Evolutionary conservation across 2,797 vertebrate genomes (phyloP).

Genomic region (Catamblyrhynchus diadema): DNA sequence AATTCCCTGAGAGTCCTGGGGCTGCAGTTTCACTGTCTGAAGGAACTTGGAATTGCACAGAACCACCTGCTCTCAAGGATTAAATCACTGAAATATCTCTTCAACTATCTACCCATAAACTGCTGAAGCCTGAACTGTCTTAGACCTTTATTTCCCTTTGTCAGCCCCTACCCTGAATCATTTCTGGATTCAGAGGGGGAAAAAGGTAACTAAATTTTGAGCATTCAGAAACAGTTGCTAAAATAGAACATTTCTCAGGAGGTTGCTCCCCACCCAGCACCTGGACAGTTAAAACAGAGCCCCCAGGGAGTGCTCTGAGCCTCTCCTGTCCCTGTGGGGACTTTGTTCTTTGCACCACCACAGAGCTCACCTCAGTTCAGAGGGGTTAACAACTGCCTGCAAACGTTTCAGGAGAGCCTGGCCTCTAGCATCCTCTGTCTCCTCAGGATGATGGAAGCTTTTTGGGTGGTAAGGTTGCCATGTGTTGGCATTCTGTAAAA

Average conservation of each 20-base stretch:
- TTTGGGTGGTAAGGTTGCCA: neutral
- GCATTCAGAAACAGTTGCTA: too few relatives aligned
- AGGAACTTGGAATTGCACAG: accelerated
- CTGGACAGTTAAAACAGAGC: neutral
- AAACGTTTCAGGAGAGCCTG: neutral
- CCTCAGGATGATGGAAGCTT: neutral
- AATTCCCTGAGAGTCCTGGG: neutral
- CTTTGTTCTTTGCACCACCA: neutral
- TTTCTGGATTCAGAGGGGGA: neutral
- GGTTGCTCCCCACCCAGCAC: neutral
- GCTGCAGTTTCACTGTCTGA: neutral
- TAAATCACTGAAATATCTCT: neutral
- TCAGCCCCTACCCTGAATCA: neutral
- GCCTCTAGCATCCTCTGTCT: neutral
- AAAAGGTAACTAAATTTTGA: neutral
- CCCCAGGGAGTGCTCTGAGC: accelerated
- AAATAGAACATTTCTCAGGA: accelerated
- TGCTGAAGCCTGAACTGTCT: neutral
- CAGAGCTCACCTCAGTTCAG: neutral
- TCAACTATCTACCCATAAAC: neutral
- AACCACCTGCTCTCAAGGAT: neutral
- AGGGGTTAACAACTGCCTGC: neutral
- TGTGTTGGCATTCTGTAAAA: neutral
- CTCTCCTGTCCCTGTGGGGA: too few relatives aligned
- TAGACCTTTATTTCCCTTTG: neutral